These are phyloP conservation scores for Tolmerus cingulatus DNA, from an alignment of 2,888 invertebrate genomes.

Conservation along the genomic window DNA sequence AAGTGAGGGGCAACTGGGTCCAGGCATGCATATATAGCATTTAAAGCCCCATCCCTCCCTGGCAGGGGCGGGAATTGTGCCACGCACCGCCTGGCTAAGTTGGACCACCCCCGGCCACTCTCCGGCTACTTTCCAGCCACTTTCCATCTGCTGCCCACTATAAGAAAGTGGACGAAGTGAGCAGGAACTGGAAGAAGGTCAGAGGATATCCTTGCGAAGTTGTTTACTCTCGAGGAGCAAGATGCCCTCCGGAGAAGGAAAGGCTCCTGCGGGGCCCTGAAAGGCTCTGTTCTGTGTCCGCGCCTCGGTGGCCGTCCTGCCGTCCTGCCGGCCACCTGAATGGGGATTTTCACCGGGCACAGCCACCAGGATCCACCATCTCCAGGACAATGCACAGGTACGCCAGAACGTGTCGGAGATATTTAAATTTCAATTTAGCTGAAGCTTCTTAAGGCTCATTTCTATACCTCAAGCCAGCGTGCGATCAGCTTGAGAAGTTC, in stretches of 20 bases:
- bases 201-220: not conserved
- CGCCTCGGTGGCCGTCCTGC: not conserved
- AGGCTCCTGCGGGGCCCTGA: not conserved
- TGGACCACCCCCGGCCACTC: not conserved
- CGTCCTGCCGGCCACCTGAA: not conserved
- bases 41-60: not conserved
- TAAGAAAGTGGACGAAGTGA: not conserved
- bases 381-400: not conserved
- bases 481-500: slow-evolving; percentile 28
- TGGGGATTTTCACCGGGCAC: not conserved
- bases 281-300: not conserved
- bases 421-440: slow-evolving; percentile 39
- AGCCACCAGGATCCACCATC: not conserved
- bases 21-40: slow-evolving; percentile 5
- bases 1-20: not conserved
- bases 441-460: slow-evolving; percentile 36
- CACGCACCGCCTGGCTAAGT: not conserved
- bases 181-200: not conserved
- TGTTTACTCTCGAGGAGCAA: slow-evolving; percentile 1
- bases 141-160: not conserved
- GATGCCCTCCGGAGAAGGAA: not conserved
- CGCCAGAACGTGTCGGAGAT: slow-evolving; percentile 8
- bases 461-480: slow-evolving; percentile 14
- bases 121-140: not conserved
- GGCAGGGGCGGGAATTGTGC: not conserved